Percentiles rank a stretch among this genome's conserved stretches.
These are phyloP conservation scores for Hydrolagus colliei DNA, from an alignment of 2,797 vertebrate species.

Conservation along the genomic window DNA sequence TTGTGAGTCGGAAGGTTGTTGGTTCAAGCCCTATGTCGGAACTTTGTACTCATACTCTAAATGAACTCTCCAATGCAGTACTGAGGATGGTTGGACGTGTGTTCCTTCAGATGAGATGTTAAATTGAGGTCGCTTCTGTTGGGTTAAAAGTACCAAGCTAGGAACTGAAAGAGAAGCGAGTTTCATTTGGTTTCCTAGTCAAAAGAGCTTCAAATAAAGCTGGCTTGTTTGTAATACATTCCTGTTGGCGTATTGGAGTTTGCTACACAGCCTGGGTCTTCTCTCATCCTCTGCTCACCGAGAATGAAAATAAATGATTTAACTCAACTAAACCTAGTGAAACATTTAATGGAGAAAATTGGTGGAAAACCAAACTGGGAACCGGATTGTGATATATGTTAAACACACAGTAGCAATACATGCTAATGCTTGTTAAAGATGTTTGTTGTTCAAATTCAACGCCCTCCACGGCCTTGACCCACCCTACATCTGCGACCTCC, in stretches of 20 bases:
- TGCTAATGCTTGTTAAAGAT: not conserved
- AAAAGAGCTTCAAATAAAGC: not conserved
- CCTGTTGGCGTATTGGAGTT: not conserved
- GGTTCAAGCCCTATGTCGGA: not conserved
- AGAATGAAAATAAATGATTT: not conserved
- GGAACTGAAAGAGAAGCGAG: not conserved
- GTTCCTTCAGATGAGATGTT: not conserved
- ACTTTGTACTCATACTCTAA: not conserved
- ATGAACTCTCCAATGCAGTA: not conserved
- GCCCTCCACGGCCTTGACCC: no score
- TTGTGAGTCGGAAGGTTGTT: not conserved
- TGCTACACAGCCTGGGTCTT: not conserved
- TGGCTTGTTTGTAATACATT: not conserved
- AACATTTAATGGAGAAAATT: not conserved
- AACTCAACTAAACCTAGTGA: not conserved
- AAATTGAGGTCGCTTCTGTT: not conserved
- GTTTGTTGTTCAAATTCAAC: not conserved
- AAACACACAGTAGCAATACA: not conserved
- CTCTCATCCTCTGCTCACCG: not conserved
- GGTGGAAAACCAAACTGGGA: not conserved
- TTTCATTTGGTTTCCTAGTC: not conserved
- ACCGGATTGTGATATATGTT: not conserved
- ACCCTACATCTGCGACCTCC: no score
- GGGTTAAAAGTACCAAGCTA: not conserved
- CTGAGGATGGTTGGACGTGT: not conserved